These are phyloP conservation scores for Herminia tarsipennalis DNA, from an alignment of 2,888 invertebrate species.

Conservation along the genomic window DNA sequence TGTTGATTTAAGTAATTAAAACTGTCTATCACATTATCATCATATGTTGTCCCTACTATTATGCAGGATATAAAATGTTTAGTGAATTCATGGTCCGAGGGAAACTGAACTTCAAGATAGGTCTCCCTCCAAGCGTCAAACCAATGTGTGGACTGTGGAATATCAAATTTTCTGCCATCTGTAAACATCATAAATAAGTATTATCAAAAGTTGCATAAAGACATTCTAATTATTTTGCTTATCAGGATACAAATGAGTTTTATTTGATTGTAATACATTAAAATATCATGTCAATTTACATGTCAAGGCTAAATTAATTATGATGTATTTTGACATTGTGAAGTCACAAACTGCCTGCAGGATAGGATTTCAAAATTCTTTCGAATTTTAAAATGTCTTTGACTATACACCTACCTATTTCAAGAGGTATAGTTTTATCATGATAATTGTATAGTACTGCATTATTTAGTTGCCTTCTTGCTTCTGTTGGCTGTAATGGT, in stretches of 20 bases:
- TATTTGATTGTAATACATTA: background rate
- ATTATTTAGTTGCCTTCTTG: conserved; percentile 94
- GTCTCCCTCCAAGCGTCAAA: conserved; percentile 98
- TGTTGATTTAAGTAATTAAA: conserved; percentile 93
- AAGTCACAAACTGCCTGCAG: too few relatives aligned
- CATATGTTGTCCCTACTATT: conserved; percentile 89
- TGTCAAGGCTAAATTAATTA: too few relatives aligned
- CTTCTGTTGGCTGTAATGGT: conserved; percentile 92
- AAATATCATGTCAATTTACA: too few relatives aligned
- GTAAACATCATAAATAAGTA: too few relatives aligned
- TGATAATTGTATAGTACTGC: conserved; percentile 88
- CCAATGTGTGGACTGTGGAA: conserved; percentile 95
- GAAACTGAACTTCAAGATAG: conserved; percentile 94
- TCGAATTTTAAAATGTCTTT: too few relatives aligned
- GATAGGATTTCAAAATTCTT: too few relatives aligned
- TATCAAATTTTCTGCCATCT: conserved; percentile 87
- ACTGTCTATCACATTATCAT: conserved; percentile 92
- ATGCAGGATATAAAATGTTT: conserved; percentile 95
- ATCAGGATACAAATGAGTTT: too few relatives aligned
- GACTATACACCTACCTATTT: conserved; percentile 86
- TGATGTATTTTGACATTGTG: too few relatives aligned
- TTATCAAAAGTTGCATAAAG: too few relatives aligned
- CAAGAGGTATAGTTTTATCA: conserved; percentile 82
- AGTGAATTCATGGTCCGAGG: conserved; percentile 98
- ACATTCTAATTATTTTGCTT: too few relatives aligned